Evolutionary conservation across 2,113 vertebrate genomes (phyloP).

Genomic region (Gavia stellata): DNA sequence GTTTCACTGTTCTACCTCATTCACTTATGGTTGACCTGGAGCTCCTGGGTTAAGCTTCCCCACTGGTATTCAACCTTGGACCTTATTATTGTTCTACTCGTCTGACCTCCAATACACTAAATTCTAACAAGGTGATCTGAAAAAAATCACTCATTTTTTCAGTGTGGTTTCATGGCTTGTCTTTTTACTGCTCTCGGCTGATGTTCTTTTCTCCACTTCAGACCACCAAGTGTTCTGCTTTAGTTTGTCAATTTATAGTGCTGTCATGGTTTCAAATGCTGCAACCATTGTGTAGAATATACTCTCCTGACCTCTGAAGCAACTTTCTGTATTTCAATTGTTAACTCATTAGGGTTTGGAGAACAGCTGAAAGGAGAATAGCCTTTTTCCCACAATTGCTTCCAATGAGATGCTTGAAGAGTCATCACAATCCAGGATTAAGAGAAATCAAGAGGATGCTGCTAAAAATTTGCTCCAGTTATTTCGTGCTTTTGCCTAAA

Average conservation of each 20-base stretch:
- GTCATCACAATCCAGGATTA: constrained; percentile 26
- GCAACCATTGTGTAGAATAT: constrained; percentile 81
- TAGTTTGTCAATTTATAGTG: constrained; percentile 85
- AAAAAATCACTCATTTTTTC: constrained; percentile 64
- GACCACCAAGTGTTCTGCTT: constrained; percentile 73
- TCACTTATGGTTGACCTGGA: constrained; percentile 78
- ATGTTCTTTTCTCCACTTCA: constrained; percentile 67
- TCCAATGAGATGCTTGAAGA: constrained; percentile 56
- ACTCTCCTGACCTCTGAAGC: constrained; percentile 75
- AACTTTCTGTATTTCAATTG: constrained; percentile 82
- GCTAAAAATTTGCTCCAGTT: constrained; percentile 9
- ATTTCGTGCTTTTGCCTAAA: constrained; percentile 16
- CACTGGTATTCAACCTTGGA: constrained; percentile 71
- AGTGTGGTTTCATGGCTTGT: constrained; percentile 63
- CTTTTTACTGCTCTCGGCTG: constrained; percentile 63
- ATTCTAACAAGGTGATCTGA: constrained; percentile 73
- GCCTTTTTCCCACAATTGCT: constrained; percentile 81
- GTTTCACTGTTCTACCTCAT: constrained; percentile 59
- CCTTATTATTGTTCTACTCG: constrained; percentile 66
- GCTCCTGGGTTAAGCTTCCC: constrained; percentile 80
- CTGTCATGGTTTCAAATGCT: constrained; percentile 87
- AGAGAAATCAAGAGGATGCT: constrained; percentile 48
- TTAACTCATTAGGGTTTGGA: constrained; percentile 79
- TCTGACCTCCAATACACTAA: constrained; percentile 65
- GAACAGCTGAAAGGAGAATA: constrained; percentile 70